These are phyloP conservation scores for Tauraco erythrolophus DNA, from an alignment of 2,113 vertebrate genomes.

Conservation along the genomic window DNA sequence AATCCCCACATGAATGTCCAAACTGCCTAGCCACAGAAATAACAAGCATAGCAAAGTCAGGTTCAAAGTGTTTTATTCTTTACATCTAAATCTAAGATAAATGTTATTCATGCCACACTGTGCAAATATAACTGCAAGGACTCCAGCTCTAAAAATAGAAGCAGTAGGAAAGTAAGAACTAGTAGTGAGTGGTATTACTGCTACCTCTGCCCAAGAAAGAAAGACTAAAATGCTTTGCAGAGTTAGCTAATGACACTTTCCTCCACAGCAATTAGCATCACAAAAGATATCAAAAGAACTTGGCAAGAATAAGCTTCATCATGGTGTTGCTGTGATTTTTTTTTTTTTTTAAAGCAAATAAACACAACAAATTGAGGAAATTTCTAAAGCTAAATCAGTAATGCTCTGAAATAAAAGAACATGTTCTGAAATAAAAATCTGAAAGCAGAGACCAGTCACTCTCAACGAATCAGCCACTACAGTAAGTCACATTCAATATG, in stretches of 20 bases:
- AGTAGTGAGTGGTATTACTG: background rate
- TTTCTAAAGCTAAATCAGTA: background rate
- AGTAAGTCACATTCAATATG: background rate
- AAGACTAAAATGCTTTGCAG: background rate
- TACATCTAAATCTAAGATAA: constrained; percentile 31
- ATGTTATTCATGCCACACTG: constrained; percentile 31
- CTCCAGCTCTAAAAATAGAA: constrained; percentile 13
- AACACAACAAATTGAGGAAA: background rate
- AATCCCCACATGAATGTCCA: background rate
- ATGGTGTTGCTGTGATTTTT: background rate
- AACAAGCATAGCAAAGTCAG: constrained; percentile 48
- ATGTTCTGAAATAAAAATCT: background rate
- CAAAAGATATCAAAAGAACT: background rate
- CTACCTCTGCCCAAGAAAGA: background rate
- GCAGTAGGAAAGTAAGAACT: background rate
- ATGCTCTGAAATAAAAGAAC: background rate
- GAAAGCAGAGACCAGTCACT: background rate
- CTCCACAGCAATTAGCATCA: background rate
- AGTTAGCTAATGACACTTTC: background rate
- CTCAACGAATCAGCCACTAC: background rate
- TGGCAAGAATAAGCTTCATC: background rate
- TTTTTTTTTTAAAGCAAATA: background rate
- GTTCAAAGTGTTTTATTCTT: constrained; percentile 38
- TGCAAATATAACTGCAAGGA: constrained; percentile 24
- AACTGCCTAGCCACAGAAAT: constrained; percentile 48